Conservation (phyloP, 1,140 invertebrate species). For the Chlorops oryzae region DNA sequence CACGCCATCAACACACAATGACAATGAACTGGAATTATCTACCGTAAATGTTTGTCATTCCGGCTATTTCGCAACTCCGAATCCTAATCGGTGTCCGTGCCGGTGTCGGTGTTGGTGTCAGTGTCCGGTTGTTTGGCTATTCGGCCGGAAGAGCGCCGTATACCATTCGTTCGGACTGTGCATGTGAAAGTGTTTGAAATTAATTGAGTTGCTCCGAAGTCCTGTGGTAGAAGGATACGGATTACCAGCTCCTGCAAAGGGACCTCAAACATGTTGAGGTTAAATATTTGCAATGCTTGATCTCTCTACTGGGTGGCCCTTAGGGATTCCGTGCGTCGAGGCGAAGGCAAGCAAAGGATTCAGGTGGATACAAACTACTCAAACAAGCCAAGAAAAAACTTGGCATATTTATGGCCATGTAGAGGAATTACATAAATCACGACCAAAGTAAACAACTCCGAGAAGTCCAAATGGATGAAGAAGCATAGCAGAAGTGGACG, state of each 20-base stretch:
- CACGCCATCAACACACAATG: no score
- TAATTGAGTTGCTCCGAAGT: constrained; percentile 36
- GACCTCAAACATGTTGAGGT: not conserved
- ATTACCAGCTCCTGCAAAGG: no score
- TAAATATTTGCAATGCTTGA: constrained; percentile 13
- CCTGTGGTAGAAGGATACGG: no score
- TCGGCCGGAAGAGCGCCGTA: no score
- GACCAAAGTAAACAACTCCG: constrained; percentile 37
- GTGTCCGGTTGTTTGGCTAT: no score
- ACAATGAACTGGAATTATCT: no score
- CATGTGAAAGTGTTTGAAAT: constrained; percentile 27
- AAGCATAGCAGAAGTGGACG: no score
- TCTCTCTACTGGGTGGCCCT: constrained; percentile 10
- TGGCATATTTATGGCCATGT: constrained; percentile 47
- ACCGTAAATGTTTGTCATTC: no score
- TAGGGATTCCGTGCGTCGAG: constrained; percentile 1
- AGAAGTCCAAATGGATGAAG: constrained; percentile 1
- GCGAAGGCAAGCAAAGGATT: not conserved
- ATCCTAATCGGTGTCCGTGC: no score
- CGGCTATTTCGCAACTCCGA: no score
- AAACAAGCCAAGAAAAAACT: constrained; percentile 7
- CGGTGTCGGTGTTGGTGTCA: no score
- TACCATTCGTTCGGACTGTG: no score
- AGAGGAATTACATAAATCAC: constrained; percentile 46
- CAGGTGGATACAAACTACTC: not conserved